These are phyloP conservation scores for Grammomys dolichurus DNA, from an alignment of 2,113 vertebrate genomes.

Conservation along the genomic window DNA sequence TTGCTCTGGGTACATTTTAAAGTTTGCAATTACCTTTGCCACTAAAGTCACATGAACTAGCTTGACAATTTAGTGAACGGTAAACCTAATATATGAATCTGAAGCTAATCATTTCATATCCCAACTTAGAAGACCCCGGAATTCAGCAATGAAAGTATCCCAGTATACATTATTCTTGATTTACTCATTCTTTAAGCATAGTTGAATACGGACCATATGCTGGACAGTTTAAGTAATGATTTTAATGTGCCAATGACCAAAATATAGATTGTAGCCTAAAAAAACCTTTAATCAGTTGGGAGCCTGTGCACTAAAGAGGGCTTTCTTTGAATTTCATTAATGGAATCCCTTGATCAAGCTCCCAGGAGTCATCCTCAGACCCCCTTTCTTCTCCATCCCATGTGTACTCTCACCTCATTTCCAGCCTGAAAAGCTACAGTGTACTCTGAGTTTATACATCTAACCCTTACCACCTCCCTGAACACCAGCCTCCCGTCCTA, in stretches of 20 bases:
- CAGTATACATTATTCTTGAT: not conserved
- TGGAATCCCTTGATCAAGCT: not conserved
- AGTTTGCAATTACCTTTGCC: not conserved
- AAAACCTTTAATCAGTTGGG: not conserved
- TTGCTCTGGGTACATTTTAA: not conserved
- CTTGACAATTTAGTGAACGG: not conserved
- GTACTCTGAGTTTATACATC: not conserved
- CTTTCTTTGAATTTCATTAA: not conserved
- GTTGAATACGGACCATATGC: not conserved
- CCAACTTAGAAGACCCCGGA: not conserved
- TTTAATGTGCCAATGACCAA: constrained; percentile 11
- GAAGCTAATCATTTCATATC: not conserved
- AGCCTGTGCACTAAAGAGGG: not conserved
- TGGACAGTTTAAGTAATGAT: not conserved
- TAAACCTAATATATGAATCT: not conserved
- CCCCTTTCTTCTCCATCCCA: not conserved
- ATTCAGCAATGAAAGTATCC: not conserved
- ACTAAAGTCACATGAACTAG: not conserved
- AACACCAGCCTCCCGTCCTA: not conserved
- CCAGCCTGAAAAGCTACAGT: not conserved
- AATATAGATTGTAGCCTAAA: not conserved
- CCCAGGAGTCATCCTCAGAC: not conserved
- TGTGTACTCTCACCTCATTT: not conserved
- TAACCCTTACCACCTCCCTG: not conserved
- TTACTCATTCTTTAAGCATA: not conserved